Evolutionary conservation across 2,113 vertebrate genomes (phyloP).

Genomic region (Macquaria australasica): DNA sequence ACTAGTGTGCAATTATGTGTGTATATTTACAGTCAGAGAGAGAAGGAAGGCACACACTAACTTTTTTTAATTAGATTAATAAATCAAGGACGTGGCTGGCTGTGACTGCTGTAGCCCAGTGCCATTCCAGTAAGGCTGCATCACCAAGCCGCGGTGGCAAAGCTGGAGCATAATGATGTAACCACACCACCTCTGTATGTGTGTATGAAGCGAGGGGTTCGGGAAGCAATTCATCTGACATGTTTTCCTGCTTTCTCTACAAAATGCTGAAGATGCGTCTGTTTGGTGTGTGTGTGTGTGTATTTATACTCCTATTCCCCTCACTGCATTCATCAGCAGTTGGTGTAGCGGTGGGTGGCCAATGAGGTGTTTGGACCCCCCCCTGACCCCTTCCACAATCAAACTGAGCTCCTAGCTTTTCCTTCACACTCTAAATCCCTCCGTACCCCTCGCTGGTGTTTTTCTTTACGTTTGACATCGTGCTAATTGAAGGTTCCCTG

Average conservation of each 20-base stretch:
- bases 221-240: conserved; percentile 53
- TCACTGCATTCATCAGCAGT: conserved; percentile 68
- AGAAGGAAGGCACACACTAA: conserved; percentile 47
- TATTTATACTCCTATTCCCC: conserved; percentile 30
- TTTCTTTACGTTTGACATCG: conserved; percentile 59
- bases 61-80: conserved; percentile 79
- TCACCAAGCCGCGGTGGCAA: conserved; percentile 32
- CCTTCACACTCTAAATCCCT: conserved; percentile 34
- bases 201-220: conserved; percentile 2
- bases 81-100: conserved; percentile 69
- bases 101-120: conserved; percentile 52
- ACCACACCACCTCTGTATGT: conserved; percentile 23
- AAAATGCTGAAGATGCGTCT: conserved; percentile 57
- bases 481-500: conserved; percentile 71
- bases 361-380: conserved; percentile 56
- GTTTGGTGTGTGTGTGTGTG: conserved; percentile 24
- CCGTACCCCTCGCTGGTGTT: conserved; percentile 10
- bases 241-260: conserved; percentile 62
- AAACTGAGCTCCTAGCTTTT: conserved; percentile 38
- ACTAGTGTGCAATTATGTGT: no score
- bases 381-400: conserved; percentile 22
- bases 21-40: conserved; percentile 3
- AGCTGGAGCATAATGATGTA: conserved; percentile 41
- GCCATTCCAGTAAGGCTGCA: conserved; percentile 53
- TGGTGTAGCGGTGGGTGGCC: conserved; percentile 63